These are phyloP conservation scores for Atrichornis clamosus DNA, from an alignment of 2,113 vertebrate species.

Conservation along the genomic window DNA sequence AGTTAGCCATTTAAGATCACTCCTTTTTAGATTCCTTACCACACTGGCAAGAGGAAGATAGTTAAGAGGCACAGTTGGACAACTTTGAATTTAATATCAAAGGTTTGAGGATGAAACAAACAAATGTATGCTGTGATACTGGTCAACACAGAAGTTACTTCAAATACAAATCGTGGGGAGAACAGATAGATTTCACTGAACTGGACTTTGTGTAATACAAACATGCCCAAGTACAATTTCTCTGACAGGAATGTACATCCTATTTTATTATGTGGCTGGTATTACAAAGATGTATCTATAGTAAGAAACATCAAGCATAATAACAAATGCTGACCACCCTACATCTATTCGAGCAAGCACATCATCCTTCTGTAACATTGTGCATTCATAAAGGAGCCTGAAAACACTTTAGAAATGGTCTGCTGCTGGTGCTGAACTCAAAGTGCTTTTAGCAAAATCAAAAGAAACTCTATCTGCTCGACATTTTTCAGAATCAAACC, in stretches of 20 bases:
- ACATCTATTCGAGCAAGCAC: not conserved
- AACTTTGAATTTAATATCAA: conserved; percentile 51
- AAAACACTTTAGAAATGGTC: not conserved
- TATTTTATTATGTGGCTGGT: not conserved
- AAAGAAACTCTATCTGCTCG: not conserved
- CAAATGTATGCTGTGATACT: conserved; percentile 25
- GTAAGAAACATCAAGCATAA: not conserved
- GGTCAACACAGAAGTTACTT: conserved; percentile 22
- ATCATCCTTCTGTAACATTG: not conserved
- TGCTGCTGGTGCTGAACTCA: not conserved
- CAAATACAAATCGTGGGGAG: not conserved
- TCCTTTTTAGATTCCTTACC: not conserved
- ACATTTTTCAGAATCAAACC: not conserved
- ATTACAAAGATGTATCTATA: not conserved
- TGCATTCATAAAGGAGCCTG: not conserved
- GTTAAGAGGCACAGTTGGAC: conserved; percentile 39
- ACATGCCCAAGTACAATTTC: not conserved
- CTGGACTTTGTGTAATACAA: not conserved
- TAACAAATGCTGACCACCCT: not conserved
- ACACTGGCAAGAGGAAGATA: not conserved
- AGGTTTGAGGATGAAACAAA: conserved; percentile 34
- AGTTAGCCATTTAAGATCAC: not conserved
- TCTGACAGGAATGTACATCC: not conserved
- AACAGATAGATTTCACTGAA: not conserved
- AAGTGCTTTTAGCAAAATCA: not conserved